These are phyloP conservation scores for Nothocercus julius DNA, from an alignment of 2,113 vertebrate species.

Conservation along the genomic window DNA sequence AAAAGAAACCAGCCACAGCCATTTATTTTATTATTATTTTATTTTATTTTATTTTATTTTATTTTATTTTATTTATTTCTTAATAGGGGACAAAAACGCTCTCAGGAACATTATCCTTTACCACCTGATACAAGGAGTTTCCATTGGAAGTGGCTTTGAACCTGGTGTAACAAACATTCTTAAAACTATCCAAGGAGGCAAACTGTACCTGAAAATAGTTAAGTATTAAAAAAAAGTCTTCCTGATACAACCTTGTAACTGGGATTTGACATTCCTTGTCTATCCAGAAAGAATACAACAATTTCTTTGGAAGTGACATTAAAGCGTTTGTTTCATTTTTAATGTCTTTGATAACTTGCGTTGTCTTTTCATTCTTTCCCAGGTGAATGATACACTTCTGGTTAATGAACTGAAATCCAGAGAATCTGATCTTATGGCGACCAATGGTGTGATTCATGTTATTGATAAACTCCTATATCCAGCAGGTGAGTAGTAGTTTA, in stretches of 20 bases:
- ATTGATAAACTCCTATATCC: constrained; percentile 91
- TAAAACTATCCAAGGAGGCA: constrained; percentile 90
- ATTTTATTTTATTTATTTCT: not conserved
- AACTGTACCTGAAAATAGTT: constrained; percentile 87
- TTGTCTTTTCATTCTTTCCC: not conserved
- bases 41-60: not conserved
- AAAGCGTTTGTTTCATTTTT: not conserved
- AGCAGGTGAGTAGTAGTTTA: constrained; percentile 77
- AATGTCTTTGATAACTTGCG: not conserved
- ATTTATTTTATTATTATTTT: not conserved
- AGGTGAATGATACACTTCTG: constrained; percentile 86
- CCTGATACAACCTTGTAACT: not conserved
- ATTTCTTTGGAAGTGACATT: not conserved
- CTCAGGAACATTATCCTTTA: constrained; percentile 93
- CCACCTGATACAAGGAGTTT: constrained; percentile 88
- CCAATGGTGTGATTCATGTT: constrained; percentile 92
- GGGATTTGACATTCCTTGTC: not conserved
- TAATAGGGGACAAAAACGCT: constrained; percentile 86
- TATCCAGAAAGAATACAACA: not conserved
- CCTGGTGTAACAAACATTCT: constrained; percentile 93
- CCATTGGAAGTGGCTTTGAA: constrained; percentile 93
- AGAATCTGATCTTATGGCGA: constrained; percentile 90
- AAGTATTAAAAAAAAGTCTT: constrained; percentile 62
- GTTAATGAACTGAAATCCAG: constrained; percentile 87
- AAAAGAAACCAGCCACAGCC: not conserved